Base-by-base conservation (phyloP, 2,797 vertebrate genomes). In the Coilia nasus region DNA sequence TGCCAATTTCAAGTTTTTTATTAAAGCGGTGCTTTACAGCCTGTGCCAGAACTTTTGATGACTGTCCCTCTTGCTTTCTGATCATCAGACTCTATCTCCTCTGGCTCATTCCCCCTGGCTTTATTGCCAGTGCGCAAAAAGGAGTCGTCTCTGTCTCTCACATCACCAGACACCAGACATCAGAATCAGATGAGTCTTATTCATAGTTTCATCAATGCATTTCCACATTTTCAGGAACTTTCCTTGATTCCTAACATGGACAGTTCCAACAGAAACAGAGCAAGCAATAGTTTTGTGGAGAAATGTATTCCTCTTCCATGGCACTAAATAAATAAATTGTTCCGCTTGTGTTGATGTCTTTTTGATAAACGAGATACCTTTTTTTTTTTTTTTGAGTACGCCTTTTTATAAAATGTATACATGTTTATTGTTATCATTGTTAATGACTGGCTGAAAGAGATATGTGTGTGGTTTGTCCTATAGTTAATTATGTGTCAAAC, bases 401-500 rank as follows among this genome's bases (percentile, higher is more conserved):
- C 15, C 71, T 7, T 54, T 78, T 78, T 3, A 78, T 78, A 4
- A 78, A 78, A 15, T 78, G 6, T 17, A 4, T 75, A 19, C 0
- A 59, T 19, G 3, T 59, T 21, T 78, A 41, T 6, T 35, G 67
- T 78, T 44, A 21, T 5, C 71, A 78, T 44, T 78, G 35, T 78
- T 35, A 44, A 78, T 17, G 17, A 44, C 71, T 44, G 31, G 35
- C 71, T 7, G 71, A 44, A 35, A 78, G 35, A 41, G 5, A 41
- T 64, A 35, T 75, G 31, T 17, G 41, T 31, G 17, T 75, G 4
- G 41, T 31, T 35, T 75, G 4, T 41, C 28, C 67, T 41, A 75
- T 25, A 44, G 35, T 78, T 78, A 78, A 78, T 78, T 78, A 78
- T 21, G 15, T 44, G 35, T 41, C 71, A 44, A 78, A 78, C 71